Evolutionary conservation across 2,888 invertebrate genomes (phyloP), one percentile per base, ranked within the genome.

Genomic region (Drosophila recens): DNA sequence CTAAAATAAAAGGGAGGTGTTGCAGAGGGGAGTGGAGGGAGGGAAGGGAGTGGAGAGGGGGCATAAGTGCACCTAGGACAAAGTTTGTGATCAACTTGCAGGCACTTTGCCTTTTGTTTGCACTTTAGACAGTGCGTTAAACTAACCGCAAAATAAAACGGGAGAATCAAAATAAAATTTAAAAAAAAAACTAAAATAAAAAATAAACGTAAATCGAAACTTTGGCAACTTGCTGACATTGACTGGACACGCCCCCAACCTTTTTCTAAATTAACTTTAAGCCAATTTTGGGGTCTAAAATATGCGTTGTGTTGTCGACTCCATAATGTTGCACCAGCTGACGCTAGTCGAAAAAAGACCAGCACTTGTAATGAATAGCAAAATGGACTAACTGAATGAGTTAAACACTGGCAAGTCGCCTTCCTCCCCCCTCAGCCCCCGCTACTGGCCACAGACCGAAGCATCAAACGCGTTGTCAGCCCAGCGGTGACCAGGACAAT

Each of bases 271-370:
- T 66, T 67, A 67, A 67, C 59, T 72, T 69, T 23, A 65, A 58
- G 49, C 49, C 58, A 11, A 62, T 34, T 45, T 59, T 34, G 30
- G 67, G 43, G 52, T 43, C 67, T 52, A 62, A 64, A 64, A 71
- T 63, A 65, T 72, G 67, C 75, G 75, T 48, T 58, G 51, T 4
- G 52, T 36, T 40, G 69, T 49, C 58, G 75, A 75, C 70, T 82
- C 77, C 71, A 85, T 73, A 58, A 81, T 85, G 84, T 85, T 79
- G 77, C 76, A 82, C 45, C 86, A 85, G 84, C 82, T 85, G 84
- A 81, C 88, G 82, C 67, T 30, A 15, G 1, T 52, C 64, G 56
- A 52, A 62, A 57, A 72, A 59, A n/a, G n/a, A 69, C 61, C 64
- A 66, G 43, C 56, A 20, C 54, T 51, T 66, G 69, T 75, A 78